Conservation (phyloP, 2,888 invertebrate genomes). For the Loripinus fragilis region DNA sequence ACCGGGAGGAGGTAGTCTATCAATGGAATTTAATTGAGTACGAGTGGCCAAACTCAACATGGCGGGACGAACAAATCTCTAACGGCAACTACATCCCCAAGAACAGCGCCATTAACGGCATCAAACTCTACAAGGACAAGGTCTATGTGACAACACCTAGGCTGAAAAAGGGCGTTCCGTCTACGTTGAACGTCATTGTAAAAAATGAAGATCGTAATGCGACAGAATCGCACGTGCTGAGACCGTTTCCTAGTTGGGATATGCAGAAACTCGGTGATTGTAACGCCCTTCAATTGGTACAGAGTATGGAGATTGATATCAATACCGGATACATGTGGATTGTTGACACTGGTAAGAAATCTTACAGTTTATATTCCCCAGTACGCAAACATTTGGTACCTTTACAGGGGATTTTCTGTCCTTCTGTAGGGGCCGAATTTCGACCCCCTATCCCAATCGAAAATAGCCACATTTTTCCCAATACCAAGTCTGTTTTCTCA, state of each 20-base stretch:
- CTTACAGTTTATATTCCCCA: no score
- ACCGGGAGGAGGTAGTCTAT: constrained; percentile 49
- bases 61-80: constrained; percentile 47
- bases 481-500: no score
- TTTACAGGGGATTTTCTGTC: no score
- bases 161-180: constrained; percentile 60
- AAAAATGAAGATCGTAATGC: constrained; percentile 15
- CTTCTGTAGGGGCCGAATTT: no score
- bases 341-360: constrained; percentile 61
- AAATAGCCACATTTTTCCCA: no score
- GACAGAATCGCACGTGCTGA: constrained; percentile 45
- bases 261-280: constrained; percentile 63
- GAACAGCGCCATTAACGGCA: constrained; percentile 66
- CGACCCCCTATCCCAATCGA: no score
- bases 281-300: constrained; percentile 62
- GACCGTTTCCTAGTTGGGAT: constrained; percentile 64
- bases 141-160: constrained; percentile 67
- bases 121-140: constrained; percentile 61
- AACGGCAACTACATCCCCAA: constrained; percentile 49
- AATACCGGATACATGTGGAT: constrained; percentile 70
- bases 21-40: constrained; percentile 69
- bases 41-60: constrained; percentile 67
- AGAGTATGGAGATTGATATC: constrained; percentile 70
- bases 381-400: no score
- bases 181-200: constrained; percentile 59